Evolutionary conservation across 2,888 invertebrate species (phyloP).

Genomic region (Dolichomitus sp.): DNA sequence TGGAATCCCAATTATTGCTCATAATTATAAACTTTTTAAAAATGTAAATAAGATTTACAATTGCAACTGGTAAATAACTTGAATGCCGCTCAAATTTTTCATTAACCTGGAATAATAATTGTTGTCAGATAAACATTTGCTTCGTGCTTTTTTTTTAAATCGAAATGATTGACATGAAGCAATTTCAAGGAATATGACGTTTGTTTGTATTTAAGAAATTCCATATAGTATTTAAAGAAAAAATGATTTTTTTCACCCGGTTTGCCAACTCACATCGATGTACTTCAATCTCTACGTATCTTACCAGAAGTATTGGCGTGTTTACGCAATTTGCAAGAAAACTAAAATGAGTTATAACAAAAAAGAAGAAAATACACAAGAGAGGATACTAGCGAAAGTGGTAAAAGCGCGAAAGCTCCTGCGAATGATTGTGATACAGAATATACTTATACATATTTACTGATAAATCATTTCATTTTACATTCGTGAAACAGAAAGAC

Average conservation of each 20-base stretch:
- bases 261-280: slow-evolving; percentile 48
- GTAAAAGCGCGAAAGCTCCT: slow-evolving; percentile 48
- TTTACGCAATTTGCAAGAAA: slow-evolving; percentile 57
- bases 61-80: neutral
- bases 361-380: neutral
- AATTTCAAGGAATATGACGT: neutral
- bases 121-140: neutral
- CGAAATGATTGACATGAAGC: slow-evolving; percentile 1
- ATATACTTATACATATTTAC: slow-evolving; percentile 58
- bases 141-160: slow-evolving; percentile 2
- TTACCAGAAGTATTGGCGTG: slow-evolving; percentile 78
- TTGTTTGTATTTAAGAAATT: too few species aligned
- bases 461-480: slow-evolving; percentile 34
- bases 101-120: neutral
- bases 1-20: slow-evolving; percentile 11
- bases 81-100: neutral
- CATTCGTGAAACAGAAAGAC: slow-evolving; percentile 10
- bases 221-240: neutral
- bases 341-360: slow-evolving; percentile 6
- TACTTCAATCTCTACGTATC: slow-evolving; percentile 70
- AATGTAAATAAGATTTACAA: neutral
- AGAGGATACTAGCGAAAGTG: slow-evolving; percentile 23
- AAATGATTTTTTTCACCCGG: neutral
- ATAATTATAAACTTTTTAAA: neutral
- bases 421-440: slow-evolving; percentile 77